A percentile compares a stretch with the other conserved stretches of the same genome.
phyloP scores from a whole-genome alignment of 1,140 invertebrate genomes.

The Cydia fagiglandana region DNA sequence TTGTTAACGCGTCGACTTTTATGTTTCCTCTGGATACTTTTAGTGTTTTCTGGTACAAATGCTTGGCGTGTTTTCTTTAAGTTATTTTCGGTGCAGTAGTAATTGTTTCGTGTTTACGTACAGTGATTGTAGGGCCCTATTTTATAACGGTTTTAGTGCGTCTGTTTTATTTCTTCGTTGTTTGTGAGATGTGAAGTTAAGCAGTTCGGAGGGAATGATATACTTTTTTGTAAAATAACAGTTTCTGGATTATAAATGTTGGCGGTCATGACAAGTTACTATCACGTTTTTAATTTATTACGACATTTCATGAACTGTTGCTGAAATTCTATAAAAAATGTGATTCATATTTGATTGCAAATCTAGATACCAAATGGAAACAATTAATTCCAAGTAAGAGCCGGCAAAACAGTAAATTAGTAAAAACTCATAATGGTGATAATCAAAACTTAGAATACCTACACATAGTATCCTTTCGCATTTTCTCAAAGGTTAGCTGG shows the following conservation, averaged over 20 bases:
- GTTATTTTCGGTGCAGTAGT: conserved; percentile 41
- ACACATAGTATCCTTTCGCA: too few species aligned
- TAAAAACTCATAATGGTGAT: too few species aligned
- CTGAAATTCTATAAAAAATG: too few species aligned
- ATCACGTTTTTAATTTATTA: background rate
- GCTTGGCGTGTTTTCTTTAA: conserved; percentile 38
- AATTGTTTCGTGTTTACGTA: conserved; percentile 38
- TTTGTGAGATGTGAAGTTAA: conserved; percentile 24
- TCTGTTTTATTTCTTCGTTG: conserved; percentile 30
- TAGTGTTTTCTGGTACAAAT: conserved; percentile 41
- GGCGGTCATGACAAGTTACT: background rate
- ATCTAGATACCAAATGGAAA: too few species aligned
- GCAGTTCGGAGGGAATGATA: background rate
- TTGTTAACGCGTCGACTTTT: conserved; percentile 43
- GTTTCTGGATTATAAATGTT: background rate
- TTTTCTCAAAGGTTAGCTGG: too few species aligned
- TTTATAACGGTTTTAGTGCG: conserved; percentile 1
- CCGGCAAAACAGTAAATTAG: too few species aligned
- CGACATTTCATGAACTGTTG: too few species aligned
- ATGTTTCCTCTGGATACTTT: conserved; percentile 43
- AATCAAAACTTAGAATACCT: too few species aligned
- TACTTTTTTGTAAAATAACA: conserved; percentile 8
- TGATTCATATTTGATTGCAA: too few species aligned
- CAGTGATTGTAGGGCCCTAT: conserved; percentile 31
- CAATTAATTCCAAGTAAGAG: too few species aligned